A percentile compares a stretch with the other conserved stretches of the same genome.
These are phyloP conservation scores for Automeris io DNA, from an alignment of 2,888 invertebrate genomes.

Conservation along the genomic window DNA sequence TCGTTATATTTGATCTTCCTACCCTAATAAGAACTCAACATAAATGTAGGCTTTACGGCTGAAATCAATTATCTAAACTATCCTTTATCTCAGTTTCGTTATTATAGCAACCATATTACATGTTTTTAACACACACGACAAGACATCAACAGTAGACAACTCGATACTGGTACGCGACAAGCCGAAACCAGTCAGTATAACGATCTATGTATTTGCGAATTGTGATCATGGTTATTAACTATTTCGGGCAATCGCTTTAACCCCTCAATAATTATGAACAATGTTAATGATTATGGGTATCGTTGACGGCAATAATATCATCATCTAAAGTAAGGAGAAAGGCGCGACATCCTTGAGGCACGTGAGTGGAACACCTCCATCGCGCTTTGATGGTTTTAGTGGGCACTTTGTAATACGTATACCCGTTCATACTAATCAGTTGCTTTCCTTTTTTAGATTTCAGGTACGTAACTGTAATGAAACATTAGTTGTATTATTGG, in stretches of 20 bases:
- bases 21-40: no score
- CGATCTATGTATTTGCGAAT: no score
- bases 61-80: no score
- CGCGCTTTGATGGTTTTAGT: conserved; percentile 6
- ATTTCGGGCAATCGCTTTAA: background rate
- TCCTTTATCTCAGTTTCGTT: no score
- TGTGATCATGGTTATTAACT: no score
- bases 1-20: no score
- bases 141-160: no score
- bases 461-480: conserved; percentile 4
- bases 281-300: background rate
- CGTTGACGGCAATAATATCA: conserved; percentile 8
- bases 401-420: conserved; percentile 23
- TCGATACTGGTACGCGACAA: no score
- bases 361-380: conserved; percentile 29
- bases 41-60: no score
- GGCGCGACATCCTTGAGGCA: conserved; percentile 14
- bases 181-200: no score
- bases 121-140: no score
- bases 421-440: conserved; percentile 26
- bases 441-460: conserved; percentile 29
- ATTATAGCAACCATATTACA: no score
- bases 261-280: background rate
- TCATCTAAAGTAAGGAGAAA: conserved; percentile 11
- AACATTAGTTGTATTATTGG: background rate